A percentile compares a stretch with the other conserved stretches of the same genome.
Evolutionary conservation across 1,140 invertebrate species (phyloP).

Genomic region (Cherax destructor): DNA sequence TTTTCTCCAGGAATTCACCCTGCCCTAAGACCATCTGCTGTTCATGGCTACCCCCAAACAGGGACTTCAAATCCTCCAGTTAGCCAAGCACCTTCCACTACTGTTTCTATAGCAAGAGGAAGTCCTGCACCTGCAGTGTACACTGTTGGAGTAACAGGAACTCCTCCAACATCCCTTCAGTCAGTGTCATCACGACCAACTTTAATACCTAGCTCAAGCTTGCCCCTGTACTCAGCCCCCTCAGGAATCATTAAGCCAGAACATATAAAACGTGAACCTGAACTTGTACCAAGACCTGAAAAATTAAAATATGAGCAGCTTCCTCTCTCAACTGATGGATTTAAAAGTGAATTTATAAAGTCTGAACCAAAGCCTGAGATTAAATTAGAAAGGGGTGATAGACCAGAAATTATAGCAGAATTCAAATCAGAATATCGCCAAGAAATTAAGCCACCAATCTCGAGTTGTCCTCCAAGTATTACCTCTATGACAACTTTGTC

Average conservation of each 20-base stretch:
- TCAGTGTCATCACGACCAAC: slow-evolving; percentile 11
- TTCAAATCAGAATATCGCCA: slow-evolving; percentile 66
- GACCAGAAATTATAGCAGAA: slow-evolving; percentile 71
- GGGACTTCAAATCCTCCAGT: slow-evolving; percentile 1
- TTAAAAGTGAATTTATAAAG: slow-evolving; percentile 58
- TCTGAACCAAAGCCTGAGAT: slow-evolving; percentile 62
- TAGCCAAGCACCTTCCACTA: slow-evolving; percentile 22
- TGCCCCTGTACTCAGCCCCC: slow-evolving; percentile 24
- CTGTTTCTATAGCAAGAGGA: slow-evolving; percentile 31
- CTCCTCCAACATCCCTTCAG: neutral
- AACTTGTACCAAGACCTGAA: slow-evolving; percentile 37
- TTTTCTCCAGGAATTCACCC: slow-evolving; percentile 55
- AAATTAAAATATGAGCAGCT: slow-evolving; percentile 51
- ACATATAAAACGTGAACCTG: slow-evolving; percentile 54
- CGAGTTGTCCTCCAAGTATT: slow-evolving; percentile 36
- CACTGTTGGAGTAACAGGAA: slow-evolving; percentile 15
- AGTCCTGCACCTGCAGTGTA: slow-evolving; percentile 42
- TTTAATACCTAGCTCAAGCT: slow-evolving; percentile 11
- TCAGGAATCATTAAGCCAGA: slow-evolving; percentile 45
- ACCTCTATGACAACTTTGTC: slow-evolving; percentile 36
- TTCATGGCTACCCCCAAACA: slow-evolving; percentile 41
- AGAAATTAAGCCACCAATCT: slow-evolving; percentile 26
- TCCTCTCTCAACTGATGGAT: slow-evolving; percentile 19
- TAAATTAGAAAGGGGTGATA: slow-evolving; percentile 67
- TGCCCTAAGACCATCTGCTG: slow-evolving; percentile 44